These are phyloP conservation scores for Rhyacophila evoluta DNA, from an alignment of 2,888 invertebrate genomes.

Conservation along the genomic window DNA sequence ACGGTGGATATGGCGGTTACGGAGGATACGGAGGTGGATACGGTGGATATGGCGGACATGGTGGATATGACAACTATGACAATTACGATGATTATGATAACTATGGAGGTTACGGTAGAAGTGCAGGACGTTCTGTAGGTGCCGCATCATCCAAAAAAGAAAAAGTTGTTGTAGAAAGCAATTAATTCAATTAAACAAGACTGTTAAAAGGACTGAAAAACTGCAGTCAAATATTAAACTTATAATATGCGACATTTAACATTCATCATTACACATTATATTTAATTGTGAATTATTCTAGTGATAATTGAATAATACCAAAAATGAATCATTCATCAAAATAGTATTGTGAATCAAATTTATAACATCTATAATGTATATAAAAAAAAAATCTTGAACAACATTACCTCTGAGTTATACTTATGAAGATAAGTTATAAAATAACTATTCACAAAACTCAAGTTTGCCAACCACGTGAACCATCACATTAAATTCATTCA, in stretches of 20 bases:
- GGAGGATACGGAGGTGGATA: conserved; percentile 55
- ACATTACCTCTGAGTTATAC: too few relatives aligned
- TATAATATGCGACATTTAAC: not conserved
- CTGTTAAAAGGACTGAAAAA: not conserved
- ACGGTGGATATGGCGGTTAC: conserved; percentile 25
- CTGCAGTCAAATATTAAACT: not conserved
- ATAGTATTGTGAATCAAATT: not conserved
- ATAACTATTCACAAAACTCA: not conserved
- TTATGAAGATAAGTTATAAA: not conserved
- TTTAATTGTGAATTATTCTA: not conserved
- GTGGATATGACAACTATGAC: conserved; percentile 54
- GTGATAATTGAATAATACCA: conserved; percentile 12
- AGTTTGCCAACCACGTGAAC: not conserved
- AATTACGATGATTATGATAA: conserved; percentile 57
- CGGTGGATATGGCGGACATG: conserved; percentile 56
- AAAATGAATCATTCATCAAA: not conserved
- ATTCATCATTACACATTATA: not conserved
- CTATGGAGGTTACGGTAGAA: conserved; percentile 62
- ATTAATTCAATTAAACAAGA: not conserved
- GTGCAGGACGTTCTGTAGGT: conserved; percentile 52
- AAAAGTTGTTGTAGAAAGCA: not conserved
- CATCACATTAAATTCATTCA: not conserved
- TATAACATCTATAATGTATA: too few relatives aligned
- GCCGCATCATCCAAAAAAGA: conserved; percentile 36
- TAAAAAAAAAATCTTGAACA: not conserved